These are phyloP conservation scores for Pandion haliaetus DNA, from an alignment of 2,113 vertebrate species.

Conservation along the genomic window DNA sequence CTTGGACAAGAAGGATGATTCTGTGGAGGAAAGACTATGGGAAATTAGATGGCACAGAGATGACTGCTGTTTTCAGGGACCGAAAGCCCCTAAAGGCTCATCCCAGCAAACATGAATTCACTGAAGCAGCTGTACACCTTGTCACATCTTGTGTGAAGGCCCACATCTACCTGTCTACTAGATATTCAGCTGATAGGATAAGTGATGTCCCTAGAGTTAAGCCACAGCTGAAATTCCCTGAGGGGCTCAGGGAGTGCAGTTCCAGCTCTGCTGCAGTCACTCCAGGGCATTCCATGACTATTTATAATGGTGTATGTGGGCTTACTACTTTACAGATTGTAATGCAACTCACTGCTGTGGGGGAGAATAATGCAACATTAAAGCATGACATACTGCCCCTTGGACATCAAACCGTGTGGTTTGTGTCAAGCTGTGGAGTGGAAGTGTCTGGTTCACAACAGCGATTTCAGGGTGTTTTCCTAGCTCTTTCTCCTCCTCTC, in stretches of 20 bases:
- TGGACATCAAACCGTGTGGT: not conserved
- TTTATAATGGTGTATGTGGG: constrained; percentile 25
- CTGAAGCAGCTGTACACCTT: constrained; percentile 39
- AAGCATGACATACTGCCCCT: constrained; percentile 28
- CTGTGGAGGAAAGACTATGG: not conserved
- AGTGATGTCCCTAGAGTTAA: constrained; percentile 13
- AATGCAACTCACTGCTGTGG: constrained; percentile 8
- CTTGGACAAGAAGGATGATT: not conserved
- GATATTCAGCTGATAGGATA: constrained; percentile 27
- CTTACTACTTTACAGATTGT: constrained; percentile 45
- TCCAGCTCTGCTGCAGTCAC: not conserved
- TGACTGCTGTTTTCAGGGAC: not conserved
- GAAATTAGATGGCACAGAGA: not conserved
- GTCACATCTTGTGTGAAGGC: constrained; percentile 57
- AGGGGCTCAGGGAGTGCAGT: not conserved
- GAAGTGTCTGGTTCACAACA: constrained; percentile 8
- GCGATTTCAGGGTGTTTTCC: constrained; percentile 6
- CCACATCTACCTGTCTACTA: constrained; percentile 54
- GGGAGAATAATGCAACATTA: constrained; percentile 6
- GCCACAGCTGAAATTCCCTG: not conserved
- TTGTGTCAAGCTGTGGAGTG: constrained; percentile 19
- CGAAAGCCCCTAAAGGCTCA: constrained; percentile 20
- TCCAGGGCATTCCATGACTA: constrained; percentile 29
- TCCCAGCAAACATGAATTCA: not conserved
- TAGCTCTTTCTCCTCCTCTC: not conserved